Evolutionary conservation across 2,888 invertebrate genomes (phyloP).

Genomic region (Lysandra coridon): DNA sequence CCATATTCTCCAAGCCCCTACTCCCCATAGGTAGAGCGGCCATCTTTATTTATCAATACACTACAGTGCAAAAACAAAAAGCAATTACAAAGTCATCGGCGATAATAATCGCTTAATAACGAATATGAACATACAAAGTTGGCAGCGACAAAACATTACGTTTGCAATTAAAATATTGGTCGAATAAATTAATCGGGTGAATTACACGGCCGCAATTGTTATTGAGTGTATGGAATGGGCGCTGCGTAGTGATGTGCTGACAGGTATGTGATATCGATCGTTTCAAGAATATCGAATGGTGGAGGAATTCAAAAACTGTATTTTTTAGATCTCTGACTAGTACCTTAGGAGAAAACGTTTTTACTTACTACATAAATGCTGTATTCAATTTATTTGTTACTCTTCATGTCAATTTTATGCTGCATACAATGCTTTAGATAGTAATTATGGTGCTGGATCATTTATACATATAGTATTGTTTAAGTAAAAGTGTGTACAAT

Average conservation of each 20-base stretch:
- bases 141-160: slow-evolving; percentile 44
- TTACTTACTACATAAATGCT: too few species aligned
- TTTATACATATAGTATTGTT: too few species aligned
- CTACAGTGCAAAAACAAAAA: not conserved
- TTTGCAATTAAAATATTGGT: slow-evolving; percentile 52
- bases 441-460: too few species aligned
- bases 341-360: too few species aligned
- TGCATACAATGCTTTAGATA: too few species aligned
- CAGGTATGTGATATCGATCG: slow-evolving; percentile 33
- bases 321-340: too few species aligned
- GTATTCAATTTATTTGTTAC: too few species aligned
- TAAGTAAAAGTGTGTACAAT: too few species aligned
- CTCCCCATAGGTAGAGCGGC: too few species aligned
- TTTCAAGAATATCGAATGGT: not conserved
- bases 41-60: too few species aligned
- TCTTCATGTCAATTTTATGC: too few species aligned
- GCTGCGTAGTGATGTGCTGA: slow-evolving; percentile 39
- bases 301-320: not conserved
- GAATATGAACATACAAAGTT: slow-evolving; percentile 40
- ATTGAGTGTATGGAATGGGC: slow-evolving; percentile 50
- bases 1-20: too few species aligned
- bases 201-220: slow-evolving; percentile 54
- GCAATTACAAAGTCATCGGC: not conserved
- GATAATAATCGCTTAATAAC: slow-evolving; percentile 35
- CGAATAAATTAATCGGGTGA: slow-evolving; percentile 60